Evolutionary conservation across 2,888 invertebrate species (phyloP), one percentile per base, ranked within the genome.

Genomic region (Drosophila meridionalis): DNA sequence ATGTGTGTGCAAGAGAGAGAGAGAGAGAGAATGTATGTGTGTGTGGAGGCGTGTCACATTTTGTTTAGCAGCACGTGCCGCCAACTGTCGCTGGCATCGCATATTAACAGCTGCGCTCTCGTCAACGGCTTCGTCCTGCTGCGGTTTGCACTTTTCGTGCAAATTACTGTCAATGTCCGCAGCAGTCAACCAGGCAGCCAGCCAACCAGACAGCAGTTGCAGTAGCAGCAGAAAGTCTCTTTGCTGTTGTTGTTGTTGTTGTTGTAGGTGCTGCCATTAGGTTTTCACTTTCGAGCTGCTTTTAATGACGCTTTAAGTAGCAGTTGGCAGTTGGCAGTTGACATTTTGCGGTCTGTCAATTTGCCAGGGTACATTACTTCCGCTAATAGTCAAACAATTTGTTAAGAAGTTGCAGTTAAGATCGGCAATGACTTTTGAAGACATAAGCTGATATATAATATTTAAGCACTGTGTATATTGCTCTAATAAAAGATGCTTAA

Each of bases 41-140:
- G 11, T 30, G 40, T 28, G 28, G 34, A 38, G 65, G 61, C 56
- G 77, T 69, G 43, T 59, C 65, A 73, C 78, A 81, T 78, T 87
- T 83, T 89, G 84, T 89, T 89, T 84, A 89, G 84, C 72, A 79
- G 87, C 89, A 84, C 84, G 84, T 89, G 84, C 87, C 73, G 66
- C 59, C 76, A 55, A 70, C 64, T 59, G 73, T 69, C 76, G 40
- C 72, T 66, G 57, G 59, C 76, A 66, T 70, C 73, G 82, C 76
- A 76, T 87, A 84, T 82, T 80, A 82, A 84, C 76, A 76, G 72
- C 73, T 67, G 82, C 69, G 70, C 38, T 26, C 34, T 45, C 59
- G 58, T 69, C 75, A 52, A 50, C 53, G 58, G 69, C 68, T 59
- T 66, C 76, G 67, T 76, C 69, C 76, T 75, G 76, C 75, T 85